phyloP scores from a whole-genome alignment of 2,113 vertebrate genomes.

The Psilopsiagon aurifrons region DNA sequence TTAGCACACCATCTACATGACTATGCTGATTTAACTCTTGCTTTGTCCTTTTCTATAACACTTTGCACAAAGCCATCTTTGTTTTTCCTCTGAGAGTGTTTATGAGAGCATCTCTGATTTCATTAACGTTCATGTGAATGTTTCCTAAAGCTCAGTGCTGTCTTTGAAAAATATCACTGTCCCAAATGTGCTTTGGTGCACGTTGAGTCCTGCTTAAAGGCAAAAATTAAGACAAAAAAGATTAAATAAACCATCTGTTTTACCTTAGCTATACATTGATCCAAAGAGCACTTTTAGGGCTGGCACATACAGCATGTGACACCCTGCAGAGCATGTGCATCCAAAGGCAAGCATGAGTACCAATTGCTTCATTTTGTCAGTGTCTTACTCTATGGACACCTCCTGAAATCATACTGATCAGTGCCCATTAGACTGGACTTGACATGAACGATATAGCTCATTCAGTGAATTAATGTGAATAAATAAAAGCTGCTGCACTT shows the following conservation, averaged over 20 bases:
- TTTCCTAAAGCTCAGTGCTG: background rate
- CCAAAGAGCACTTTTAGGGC: background rate
- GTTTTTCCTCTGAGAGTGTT: background rate
- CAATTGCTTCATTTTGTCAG: background rate
- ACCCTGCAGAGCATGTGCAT: accelerated
- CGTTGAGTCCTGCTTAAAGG: background rate
- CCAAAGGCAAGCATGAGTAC: background rate
- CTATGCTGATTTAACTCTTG: background rate
- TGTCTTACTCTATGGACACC: background rate
- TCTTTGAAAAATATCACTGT: background rate
- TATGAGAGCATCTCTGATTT: background rate
- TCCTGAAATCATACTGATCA: background rate
- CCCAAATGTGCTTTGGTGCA: background rate
- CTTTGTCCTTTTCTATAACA: background rate
- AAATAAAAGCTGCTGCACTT: background rate
- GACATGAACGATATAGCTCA: background rate
- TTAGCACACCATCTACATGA: background rate
- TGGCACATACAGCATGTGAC: background rate
- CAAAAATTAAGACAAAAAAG: background rate
- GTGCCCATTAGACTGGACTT: background rate
- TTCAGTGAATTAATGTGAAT: background rate
- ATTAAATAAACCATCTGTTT: background rate
- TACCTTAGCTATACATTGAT: background rate
- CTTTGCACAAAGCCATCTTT: background rate
- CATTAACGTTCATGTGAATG: background rate